Percentiles rank a stretch among this genome's conserved stretches.
Conservation (phyloP, 2,113 vertebrate species). For the Phyllopteryx taeniolatus region DNA sequence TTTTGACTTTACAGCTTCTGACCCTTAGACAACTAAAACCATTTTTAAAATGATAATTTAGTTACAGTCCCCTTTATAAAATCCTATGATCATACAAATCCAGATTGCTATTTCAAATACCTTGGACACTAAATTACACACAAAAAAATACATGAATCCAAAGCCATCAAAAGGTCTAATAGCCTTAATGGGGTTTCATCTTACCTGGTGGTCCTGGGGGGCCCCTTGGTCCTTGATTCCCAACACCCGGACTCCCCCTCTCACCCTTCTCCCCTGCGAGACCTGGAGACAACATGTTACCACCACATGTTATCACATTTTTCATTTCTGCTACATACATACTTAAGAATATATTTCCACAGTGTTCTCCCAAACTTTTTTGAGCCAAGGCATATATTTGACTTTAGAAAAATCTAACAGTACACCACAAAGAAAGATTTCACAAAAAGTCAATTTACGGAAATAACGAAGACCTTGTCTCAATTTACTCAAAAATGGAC, state of each 20-base stretch:
- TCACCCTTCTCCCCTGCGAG: slow-evolving; percentile 58
- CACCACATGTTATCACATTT: not conserved
- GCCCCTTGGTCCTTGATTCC: slow-evolving; percentile 63
- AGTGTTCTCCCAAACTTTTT: not conserved
- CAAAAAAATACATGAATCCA: not conserved
- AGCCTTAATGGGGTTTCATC: not conserved
- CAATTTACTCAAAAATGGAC: not conserved
- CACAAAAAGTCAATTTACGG: no score
- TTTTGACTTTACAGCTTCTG: not conserved
- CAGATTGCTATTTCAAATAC: not conserved
- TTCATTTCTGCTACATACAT: not conserved
- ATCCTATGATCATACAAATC: not conserved
- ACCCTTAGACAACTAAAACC: no score
- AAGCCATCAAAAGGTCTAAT: not conserved
- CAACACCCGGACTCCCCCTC: slow-evolving; percentile 56
- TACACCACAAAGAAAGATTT: no score
- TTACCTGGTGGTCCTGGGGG: slow-evolving; percentile 60
- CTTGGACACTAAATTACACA: not conserved
- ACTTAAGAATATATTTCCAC: not conserved
- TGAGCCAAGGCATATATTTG: not conserved
- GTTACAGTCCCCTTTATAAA: not conserved
- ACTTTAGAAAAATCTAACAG: not conserved
- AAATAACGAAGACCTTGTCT: not conserved
- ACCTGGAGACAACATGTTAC: slow-evolving; percentile 37
- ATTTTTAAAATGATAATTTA: no score